Base-by-base conservation (phyloP, 2,113 vertebrate genomes). In the Setophaga kirtlandii region DNA sequence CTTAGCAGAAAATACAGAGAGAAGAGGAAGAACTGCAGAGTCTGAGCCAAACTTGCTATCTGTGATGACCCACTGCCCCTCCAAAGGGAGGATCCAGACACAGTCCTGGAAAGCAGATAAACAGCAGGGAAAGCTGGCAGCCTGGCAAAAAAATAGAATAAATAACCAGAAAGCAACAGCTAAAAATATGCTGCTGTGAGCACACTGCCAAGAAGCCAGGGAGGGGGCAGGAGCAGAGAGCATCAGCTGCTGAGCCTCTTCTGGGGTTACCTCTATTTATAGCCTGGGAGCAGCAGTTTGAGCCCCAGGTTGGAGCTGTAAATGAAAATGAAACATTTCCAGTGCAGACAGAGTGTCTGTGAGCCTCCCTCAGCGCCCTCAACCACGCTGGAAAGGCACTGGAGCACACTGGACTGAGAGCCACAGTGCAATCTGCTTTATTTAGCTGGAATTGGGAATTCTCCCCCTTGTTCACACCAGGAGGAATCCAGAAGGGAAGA, bases 261-360 rank as follows among this genome's bases (percentile, higher is more conserved):
- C 87, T 39, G 88, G 93, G 94, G 96, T 94, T 83, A 71, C 85
- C 85, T 83, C 94, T 92, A 30, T 95, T 97, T 93, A 89, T 83
- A 96, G 82, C 2, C 2, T 59, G 59, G 90, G 68, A 85, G 82
- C 90, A 86, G 82, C 63, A 91, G 64, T 14, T 18, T 79, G 92
- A 92, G 92, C 88, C 80, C 85, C 5, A 5, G 2, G 6, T 71
- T 74, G 15, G 85, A 27, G 77, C 58, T 77, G 47, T 1, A 52
- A 28, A 44, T 10, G 19, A 28, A 83, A 96, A 96, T 86, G 63
- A 80, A 86, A 83, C 85, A 15, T 56, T 96, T 89, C 68, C 80
- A 86, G 17, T 2, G 28, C 71, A 96, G 94, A 77, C 87, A 46
- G 71, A 21, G 46, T 0, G 93, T 70, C 93, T 94, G 12, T 59